phyloP scores from a whole-genome alignment of 2,888 invertebrate species.

The Crematogaster levior region DNA sequence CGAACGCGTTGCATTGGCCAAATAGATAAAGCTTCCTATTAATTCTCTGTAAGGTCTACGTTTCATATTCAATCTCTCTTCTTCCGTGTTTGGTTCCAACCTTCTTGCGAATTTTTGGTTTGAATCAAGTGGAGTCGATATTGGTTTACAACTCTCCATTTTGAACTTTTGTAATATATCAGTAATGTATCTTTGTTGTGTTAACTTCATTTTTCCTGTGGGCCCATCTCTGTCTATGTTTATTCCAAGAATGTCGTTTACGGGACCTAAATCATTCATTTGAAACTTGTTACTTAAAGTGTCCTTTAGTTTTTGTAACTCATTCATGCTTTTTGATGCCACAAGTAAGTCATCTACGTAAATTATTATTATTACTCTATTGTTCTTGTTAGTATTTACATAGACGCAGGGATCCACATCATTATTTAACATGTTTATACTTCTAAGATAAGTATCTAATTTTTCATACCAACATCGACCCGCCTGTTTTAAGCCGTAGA shows the following conservation, averaged over 20 bases:
- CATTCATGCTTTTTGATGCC: neutral
- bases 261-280: neutral
- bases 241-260: neutral
- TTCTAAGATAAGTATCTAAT: slow-evolving; percentile 20
- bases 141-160: neutral
- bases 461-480: slow-evolving; percentile 41
- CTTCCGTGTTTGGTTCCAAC: neutral
- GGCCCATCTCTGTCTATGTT: neutral
- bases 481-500: slow-evolving; percentile 37
- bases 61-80: neutral
- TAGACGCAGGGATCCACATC: neutral
- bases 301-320: neutral
- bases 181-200: neutral
- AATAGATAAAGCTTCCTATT: neutral
- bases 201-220: neutral
- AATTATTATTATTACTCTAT: slow-evolving; percentile 8
- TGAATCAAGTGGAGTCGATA: neutral
- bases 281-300: neutral
- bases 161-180: neutral
- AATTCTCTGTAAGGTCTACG: slow-evolving; percentile 5
- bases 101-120: neutral
- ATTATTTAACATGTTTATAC: neutral
- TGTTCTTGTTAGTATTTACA: neutral
- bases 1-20: slow-evolving; percentile 1
- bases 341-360: slow-evolving; percentile 43